Evolutionary conservation across 2,797 vertebrate genomes (phyloP), one percentile per base, ranked within the genome.

Genomic region (Discoglossus pictus): DNA sequence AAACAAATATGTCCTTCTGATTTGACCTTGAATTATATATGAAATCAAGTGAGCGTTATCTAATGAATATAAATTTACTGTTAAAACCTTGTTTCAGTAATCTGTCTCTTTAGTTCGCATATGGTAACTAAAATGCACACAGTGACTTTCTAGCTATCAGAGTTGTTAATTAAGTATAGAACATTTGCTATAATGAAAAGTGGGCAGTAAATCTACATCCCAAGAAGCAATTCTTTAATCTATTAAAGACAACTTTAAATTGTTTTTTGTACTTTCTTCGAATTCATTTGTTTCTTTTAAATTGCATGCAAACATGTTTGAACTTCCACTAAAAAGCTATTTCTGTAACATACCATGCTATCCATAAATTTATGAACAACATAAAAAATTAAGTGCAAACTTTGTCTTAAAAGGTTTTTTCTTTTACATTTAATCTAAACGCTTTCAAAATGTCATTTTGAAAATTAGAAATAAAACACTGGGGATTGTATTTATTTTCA

Each of bases 401-500:
- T 5, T 15, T n/a, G 9, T 4, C 8, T 17, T 42, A 4, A 4
- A 42, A 31, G 8, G 27, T 31, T 31, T 31, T 42, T 42, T 42
- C n/a, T 42, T 17, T n/a, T 50, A 50, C 24, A 12, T 15, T 50
- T 25, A 13, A 50, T 47, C 44, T 25, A 50, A 50, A 50, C n/a
- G 46, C 21, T 25, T 6, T 13, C 4, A 50, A 8, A 25, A n/a
- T 6, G 27, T 4, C 17, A 3, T 47, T 21, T 47, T 24, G 13
- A 13, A 8, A 47, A 4, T 47, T 25, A n/a, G 13, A 39, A 23
- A 46, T 65, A 65, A 65, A 56, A 36, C 51, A 46, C 27, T 20
- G 42, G 62, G 52, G 13, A 24, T 17, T 2, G 9, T 38, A 27
- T 56, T 46, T 65, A 54, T 42, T 65, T 53, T 54, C 51, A n/a